Percentiles rank a stretch among this genome's conserved stretches.
These are phyloP conservation scores for Microhierax caerulescens DNA, from an alignment of 2,797 vertebrate genomes.

Conservation along the genomic window DNA sequence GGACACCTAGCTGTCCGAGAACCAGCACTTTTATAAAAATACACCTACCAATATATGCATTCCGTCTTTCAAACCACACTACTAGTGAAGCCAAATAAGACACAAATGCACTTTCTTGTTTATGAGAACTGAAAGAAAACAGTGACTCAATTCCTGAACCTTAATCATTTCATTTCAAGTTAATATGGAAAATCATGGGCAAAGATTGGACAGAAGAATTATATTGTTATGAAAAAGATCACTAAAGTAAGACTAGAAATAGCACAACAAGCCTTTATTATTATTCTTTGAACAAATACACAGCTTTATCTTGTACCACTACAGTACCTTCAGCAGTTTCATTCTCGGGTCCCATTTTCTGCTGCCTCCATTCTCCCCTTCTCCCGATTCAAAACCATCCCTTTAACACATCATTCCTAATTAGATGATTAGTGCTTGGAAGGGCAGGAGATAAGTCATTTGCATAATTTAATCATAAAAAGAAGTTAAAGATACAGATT, in stretches of 20 bases:
- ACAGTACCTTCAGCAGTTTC: conserved; percentile 67
- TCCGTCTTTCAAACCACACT: background rate
- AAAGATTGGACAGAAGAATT: background rate
- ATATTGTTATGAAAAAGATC: background rate
- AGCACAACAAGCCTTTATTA: background rate
- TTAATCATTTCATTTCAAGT: background rate
- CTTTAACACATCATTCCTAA: conserved; percentile 89
- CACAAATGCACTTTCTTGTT: background rate
- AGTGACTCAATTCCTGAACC: background rate
- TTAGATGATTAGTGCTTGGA: conserved; percentile 91
- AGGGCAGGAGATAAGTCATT: conserved; percentile 88
- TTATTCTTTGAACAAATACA: conserved; percentile 28
- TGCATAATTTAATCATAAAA: conserved; percentile 94
- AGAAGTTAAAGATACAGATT: conserved; percentile 90
- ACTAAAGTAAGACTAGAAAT: background rate
- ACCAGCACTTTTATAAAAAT: background rate
- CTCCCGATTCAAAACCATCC: conserved; percentile 80
- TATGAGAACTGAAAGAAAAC: background rate
- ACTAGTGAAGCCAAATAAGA: background rate
- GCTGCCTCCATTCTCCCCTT: conserved; percentile 72
- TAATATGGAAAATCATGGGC: background rate
- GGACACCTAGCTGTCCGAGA: background rate
- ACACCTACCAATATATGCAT: background rate
- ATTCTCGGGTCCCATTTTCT: conserved; percentile 81
- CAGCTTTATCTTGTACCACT: conserved; percentile 59